Percentiles rank a stretch among this genome's conserved stretches.
These are phyloP conservation scores for Tetraneura akinire DNA, from an alignment of 1,140 invertebrate genomes.

Conservation along the genomic window DNA sequence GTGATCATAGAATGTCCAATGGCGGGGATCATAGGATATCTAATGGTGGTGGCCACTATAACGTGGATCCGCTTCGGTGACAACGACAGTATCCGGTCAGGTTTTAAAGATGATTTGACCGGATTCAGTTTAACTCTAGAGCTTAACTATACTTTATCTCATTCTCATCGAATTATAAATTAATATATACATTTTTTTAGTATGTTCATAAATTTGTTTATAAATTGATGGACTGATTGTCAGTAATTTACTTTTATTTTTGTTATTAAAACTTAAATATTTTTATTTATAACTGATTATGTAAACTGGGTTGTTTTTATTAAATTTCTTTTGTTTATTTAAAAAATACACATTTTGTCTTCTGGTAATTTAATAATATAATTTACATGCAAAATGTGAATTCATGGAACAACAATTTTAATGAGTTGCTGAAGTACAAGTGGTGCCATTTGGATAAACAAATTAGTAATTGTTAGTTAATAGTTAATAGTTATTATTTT, in stretches of 20 bases:
- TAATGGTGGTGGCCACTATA: slow-evolving; percentile 12
- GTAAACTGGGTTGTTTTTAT: slow-evolving; percentile 14
- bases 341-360: background rate
- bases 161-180: slow-evolving; percentile 24
- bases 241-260: slow-evolving; percentile 35
- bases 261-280: background rate
- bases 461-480: background rate
- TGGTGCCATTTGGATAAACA: slow-evolving; percentile 19
- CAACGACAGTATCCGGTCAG: slow-evolving; percentile 51
- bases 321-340: background rate
- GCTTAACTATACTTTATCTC: slow-evolving; percentile 12
- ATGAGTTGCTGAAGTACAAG: background rate
- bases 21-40: background rate
- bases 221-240: slow-evolving; percentile 39
- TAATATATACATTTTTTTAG: slow-evolving; percentile 4
- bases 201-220: slow-evolving; percentile 47
- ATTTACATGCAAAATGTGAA: background rate
- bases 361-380: background rate
- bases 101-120: slow-evolving; percentile 13
- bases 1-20: background rate
- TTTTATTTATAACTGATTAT: background rate
- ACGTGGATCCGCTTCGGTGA: slow-evolving; percentile 42
- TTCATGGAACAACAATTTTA: background rate
- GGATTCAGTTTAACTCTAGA: background rate
- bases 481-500: background rate